Evolutionary conservation across 2,888 invertebrate genomes (phyloP), one percentile per base, ranked within the genome.

Genomic region (Sminthurinus aureus): DNA sequence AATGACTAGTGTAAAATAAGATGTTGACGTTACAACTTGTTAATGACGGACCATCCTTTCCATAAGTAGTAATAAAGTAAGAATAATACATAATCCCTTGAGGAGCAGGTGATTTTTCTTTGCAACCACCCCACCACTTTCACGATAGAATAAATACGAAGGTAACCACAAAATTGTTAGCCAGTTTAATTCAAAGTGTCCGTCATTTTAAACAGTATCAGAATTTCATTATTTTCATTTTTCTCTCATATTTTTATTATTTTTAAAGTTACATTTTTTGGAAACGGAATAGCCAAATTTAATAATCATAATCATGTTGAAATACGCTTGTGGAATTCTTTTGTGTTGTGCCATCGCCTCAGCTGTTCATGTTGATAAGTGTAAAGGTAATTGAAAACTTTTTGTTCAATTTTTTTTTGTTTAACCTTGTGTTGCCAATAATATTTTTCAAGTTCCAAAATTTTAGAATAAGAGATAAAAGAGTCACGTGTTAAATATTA

Each of bases 351-450:
- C 84, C n/a, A 20, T 85, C 26, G 82, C 79, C 26, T 50, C 83
- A 38, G 86, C 85, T 6, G 87, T 87, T 69, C 83, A 87, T 24
- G 87, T 88, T 15, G 88, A 88, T 81, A 88, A 87, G 79, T 88
- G 88, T 84, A 88, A 85, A 87, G 88, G 88, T 88, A 86, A 85
- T 24, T 51, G 0, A 58, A 58, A 58, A 58, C 0, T 4, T 38
- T 38, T 6, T 38, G 38, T 38, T 38, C 6, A 38, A 38, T 4
- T 4, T 38, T 38, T 38, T 38, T 38, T 1, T 38, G 38, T 38
- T 38, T 38, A 38, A 38, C 38, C 38, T 38, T 38, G 38, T 38
- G 38, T 38, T 38, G 1, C 38, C 38, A 38, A 38, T 4, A 38
- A 38, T 38, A 38, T 38, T 38, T 38, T 38, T 6, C 38, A 38